Evolutionary conservation across 2,797 vertebrate species (phyloP).

Genomic region (Threskiornis aethiopicus): DNA sequence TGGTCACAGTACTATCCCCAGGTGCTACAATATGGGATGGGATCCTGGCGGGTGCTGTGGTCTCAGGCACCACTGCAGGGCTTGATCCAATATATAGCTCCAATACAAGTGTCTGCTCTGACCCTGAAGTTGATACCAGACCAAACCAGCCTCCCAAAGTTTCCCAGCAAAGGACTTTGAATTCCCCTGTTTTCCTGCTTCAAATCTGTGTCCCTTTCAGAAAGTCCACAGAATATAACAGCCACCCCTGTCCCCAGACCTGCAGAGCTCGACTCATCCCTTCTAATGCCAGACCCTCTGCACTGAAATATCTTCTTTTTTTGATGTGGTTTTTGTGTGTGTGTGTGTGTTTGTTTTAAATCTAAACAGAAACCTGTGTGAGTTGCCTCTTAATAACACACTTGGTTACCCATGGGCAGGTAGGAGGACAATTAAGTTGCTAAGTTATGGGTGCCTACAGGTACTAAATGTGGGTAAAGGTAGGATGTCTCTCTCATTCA

Average conservation of each 20-base stretch:
- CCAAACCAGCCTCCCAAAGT: background rate
- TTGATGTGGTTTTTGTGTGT: background rate
- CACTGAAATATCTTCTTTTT: background rate
- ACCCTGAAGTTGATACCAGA: background rate
- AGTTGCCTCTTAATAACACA: background rate
- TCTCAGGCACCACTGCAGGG: background rate
- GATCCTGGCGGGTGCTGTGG: accelerated
- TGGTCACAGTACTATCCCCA: background rate
- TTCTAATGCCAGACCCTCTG: background rate
- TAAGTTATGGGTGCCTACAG: background rate
- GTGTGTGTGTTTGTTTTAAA: background rate
- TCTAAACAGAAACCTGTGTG: background rate
- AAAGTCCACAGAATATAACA: background rate
- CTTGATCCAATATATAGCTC: background rate
- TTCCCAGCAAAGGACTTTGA: background rate
- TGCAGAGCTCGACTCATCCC: background rate
- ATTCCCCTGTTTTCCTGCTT: background rate
- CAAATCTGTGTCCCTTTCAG: background rate
- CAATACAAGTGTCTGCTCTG: background rate
- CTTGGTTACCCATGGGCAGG: accelerated
- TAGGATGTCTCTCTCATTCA: background rate
- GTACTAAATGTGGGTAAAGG: background rate
- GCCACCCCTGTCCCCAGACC: accelerated
- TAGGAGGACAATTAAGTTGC: background rate
- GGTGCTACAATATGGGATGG: accelerated